Percentiles rank a stretch among this genome's conserved stretches.
Evolutionary conservation across 1,140 invertebrate species (phyloP).

Genomic region (Pogonomyrmex barbatus): DNA sequence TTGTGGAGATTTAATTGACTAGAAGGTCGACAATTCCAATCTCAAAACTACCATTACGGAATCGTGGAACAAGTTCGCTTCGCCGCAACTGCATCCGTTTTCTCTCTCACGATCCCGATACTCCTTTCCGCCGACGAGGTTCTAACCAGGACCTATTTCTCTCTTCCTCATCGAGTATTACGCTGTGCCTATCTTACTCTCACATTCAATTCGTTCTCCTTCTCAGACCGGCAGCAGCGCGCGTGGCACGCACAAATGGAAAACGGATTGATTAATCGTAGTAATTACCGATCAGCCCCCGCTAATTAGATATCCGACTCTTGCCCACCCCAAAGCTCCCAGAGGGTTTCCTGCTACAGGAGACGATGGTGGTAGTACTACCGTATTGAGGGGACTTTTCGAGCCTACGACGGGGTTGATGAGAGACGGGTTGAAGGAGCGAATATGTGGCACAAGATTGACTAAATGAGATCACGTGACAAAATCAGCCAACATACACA

Average conservation of each 20-base stretch:
- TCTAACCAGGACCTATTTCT: conserved; percentile 49
- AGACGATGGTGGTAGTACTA: conserved; percentile 68
- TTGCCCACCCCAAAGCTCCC: conserved; percentile 78
- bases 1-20: conserved; percentile 72
- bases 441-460: conserved; percentile 71
- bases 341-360: conserved; percentile 80
- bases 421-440: conserved; percentile 65
- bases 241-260: conserved; percentile 83
- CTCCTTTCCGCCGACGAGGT: conserved; percentile 41
- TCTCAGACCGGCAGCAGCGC: conserved; percentile 57
- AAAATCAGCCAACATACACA: conserved; percentile 80
- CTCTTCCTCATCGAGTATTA: conserved; percentile 54
- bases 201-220: conserved; percentile 53
- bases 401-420: conserved; percentile 55
- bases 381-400: conserved; percentile 67
- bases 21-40: conserved; percentile 72
- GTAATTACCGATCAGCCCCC: conserved; percentile 87
- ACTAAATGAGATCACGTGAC: conserved; percentile 85
- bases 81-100: conserved; percentile 62
- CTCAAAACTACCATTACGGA: conserved; percentile 60
- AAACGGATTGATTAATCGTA: conserved; percentile 87
- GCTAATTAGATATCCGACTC: conserved; percentile 87
- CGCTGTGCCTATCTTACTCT: conserved; percentile 61
- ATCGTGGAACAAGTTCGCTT: conserved; percentile 69
- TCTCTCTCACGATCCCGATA: conserved; percentile 54